These are phyloP conservation scores for Willisornis vidua DNA, from an alignment of 2,113 vertebrate genomes.

Conservation along the genomic window DNA sequence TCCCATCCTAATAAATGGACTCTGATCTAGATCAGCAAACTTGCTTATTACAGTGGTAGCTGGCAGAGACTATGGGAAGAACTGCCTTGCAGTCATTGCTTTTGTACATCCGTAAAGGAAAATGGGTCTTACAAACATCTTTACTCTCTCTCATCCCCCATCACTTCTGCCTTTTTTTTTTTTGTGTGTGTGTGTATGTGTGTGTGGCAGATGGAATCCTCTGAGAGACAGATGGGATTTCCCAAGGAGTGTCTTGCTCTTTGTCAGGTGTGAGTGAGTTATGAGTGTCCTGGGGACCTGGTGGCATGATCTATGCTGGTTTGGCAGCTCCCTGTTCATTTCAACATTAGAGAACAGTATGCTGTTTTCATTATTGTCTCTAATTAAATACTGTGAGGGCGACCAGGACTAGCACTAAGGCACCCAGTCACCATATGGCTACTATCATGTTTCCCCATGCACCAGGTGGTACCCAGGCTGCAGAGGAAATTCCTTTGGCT, in stretches of 20 bases:
- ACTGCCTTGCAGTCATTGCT: not conserved
- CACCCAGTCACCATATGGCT: not conserved
- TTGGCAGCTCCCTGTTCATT: not conserved
- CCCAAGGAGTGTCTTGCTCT: not conserved
- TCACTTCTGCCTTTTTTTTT: not conserved
- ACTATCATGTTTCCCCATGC: not conserved
- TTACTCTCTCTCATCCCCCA: rapidly evolving
- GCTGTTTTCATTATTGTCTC: not conserved
- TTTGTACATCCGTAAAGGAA: not conserved
- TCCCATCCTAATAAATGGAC: not conserved
- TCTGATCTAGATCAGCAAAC: not conserved
- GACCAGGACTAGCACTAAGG: not conserved
- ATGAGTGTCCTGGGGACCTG: not conserved
- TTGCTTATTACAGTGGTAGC: not conserved
- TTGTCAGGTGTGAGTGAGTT: not conserved
- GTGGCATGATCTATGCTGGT: not conserved
- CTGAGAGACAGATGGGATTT: not conserved
- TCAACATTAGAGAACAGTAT: not conserved
- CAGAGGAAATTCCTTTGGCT: not conserved
- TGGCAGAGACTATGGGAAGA: not conserved
- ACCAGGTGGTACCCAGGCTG: not conserved
- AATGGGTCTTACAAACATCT: not conserved
- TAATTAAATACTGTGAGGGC: not conserved
- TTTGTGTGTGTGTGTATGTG: too few species aligned
- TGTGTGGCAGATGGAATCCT: not conserved